Base-by-base conservation (phyloP, 2,888 invertebrate genomes). In the Theretra japonica region DNA sequence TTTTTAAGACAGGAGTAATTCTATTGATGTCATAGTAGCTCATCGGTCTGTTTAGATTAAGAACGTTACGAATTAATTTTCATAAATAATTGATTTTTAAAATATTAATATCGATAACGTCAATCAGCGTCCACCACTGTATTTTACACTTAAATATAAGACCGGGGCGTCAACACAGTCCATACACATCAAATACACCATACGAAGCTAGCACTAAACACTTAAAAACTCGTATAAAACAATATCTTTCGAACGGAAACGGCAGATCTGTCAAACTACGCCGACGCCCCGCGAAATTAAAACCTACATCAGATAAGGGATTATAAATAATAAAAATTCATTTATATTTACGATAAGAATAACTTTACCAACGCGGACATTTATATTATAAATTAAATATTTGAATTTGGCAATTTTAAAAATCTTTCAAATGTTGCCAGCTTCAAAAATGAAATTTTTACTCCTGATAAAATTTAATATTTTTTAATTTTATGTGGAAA, bases 361-460 rank as follows among this genome's bases (percentile, higher is more conserved):
- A 65, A 62, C 48, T 41, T 65, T 48, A 65, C 65, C 23, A 23
- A 65, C 65, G 65, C 65, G 65, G 48, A 65, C 65, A 48, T 65
- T 23, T 33, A 28, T 62, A 15, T 21, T 33, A 21, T 15, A 15
- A 33, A 21, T 41, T 41, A 11, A 4, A 21, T 41, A 41, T 21
- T 6, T 1, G n/a, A 58, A 23, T n/a, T 41, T 33, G 62, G 62
- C 62, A 33, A 21, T 0, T 17, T 15, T 41, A 23, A 58, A 15
- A 11, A 1, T 6, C 21, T 15, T 3, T 58, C 25, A 4, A 53
- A 19, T n/a, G 53, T n/a, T 53, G 53, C 53, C 53, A 53, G n/a
- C 6, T 3, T 3, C 53, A n/a, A n/a, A n/a, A 7, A 15, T 53
- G 3, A n/a, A 53, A 53, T 5, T 53, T 17, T n/a, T 53, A 53